Percentiles rank a stretch among this genome's conserved stretches.
Evolutionary conservation across 1,140 invertebrate species (phyloP).

Genomic region (Ectropis grisescens): DNA sequence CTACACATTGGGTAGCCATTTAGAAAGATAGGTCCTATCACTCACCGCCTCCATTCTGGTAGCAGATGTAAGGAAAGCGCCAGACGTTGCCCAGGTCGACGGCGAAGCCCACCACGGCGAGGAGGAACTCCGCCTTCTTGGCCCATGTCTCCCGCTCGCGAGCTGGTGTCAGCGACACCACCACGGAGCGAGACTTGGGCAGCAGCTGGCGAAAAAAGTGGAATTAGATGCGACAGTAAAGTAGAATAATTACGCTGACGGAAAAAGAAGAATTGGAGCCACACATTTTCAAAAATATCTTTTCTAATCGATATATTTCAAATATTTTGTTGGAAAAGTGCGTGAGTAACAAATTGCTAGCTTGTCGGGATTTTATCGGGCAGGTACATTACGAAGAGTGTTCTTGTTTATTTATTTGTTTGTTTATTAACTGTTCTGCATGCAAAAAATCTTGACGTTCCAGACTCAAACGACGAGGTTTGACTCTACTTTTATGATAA

Average conservation of each 20-base stretch:
- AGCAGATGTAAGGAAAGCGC: constrained; percentile 85
- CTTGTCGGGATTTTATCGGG: not conserved
- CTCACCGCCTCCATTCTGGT: constrained; percentile 82
- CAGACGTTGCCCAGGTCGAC: constrained; percentile 76
- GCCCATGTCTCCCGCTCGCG: constrained; percentile 79
- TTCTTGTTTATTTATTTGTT: no score
- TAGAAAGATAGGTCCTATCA: no score
- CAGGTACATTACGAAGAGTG: not conserved
- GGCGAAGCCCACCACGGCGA: constrained; percentile 90
- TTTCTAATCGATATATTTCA: no score
- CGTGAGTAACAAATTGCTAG: no score
- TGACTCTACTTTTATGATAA: no score
- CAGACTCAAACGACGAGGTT: no score
- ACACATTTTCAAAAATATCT: no score
- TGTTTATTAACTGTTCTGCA: no score
- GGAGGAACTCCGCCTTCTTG: constrained; percentile 90
- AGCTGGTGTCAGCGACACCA: constrained; percentile 74
- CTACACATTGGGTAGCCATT: no score
- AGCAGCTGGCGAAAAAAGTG: constrained; percentile 11
- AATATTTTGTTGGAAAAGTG: no score
- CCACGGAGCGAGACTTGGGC: constrained; percentile 68
- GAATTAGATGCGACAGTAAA: not conserved
- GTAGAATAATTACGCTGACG: not conserved
- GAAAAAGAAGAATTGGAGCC: not conserved
- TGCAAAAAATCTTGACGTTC: no score